phyloP scores from a whole-genome alignment of 1,140 invertebrate species.

The Lerema accius region DNA sequence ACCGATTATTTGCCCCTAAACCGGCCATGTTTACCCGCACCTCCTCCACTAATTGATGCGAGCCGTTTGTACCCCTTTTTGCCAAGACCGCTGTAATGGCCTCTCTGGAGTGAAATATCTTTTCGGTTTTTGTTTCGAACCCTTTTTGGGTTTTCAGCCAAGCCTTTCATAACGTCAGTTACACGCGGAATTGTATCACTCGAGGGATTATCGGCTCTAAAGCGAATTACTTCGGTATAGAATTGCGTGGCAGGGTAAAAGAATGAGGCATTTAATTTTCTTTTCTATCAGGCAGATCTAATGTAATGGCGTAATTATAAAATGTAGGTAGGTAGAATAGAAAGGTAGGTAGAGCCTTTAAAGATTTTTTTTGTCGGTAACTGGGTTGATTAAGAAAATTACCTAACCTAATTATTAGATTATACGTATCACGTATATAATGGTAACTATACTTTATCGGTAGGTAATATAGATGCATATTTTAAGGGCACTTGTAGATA shows the following conservation, averaged over 20 bases:
- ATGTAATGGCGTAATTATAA: slow-evolving; percentile 20
- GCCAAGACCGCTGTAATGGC: slow-evolving; percentile 68
- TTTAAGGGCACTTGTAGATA: too few species aligned
- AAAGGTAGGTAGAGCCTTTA: too few species aligned
- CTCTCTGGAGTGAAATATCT: slow-evolving; percentile 72
- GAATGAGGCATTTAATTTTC: slow-evolving; percentile 32
- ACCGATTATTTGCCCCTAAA: slow-evolving; percentile 69
- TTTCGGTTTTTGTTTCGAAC: slow-evolving; percentile 55
- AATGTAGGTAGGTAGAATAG: too few species aligned
- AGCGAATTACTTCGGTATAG: slow-evolving; percentile 3
- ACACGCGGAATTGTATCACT: slow-evolving; percentile 8
- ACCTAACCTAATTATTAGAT: too few species aligned
- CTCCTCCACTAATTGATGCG: slow-evolving; percentile 72
- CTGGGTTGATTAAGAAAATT: too few species aligned
- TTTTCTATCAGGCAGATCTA: slow-evolving; percentile 33
- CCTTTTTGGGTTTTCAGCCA: slow-evolving; percentile 45
- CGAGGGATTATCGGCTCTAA: slow-evolving; percentile 6
- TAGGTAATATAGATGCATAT: too few species aligned
- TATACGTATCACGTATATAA: too few species aligned
- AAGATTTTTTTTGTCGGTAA: too few species aligned
- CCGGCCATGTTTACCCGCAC: slow-evolving; percentile 56
- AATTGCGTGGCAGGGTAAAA: not conserved
- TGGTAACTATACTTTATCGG: not conserved
- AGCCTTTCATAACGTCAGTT: slow-evolving; percentile 35
- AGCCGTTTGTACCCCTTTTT: slow-evolving; percentile 60